A percentile compares a stretch with the other conserved stretches of the same genome.
Conservation (phyloP, 2,113 vertebrate genomes). For the Stegostoma tigrinum region DNA sequence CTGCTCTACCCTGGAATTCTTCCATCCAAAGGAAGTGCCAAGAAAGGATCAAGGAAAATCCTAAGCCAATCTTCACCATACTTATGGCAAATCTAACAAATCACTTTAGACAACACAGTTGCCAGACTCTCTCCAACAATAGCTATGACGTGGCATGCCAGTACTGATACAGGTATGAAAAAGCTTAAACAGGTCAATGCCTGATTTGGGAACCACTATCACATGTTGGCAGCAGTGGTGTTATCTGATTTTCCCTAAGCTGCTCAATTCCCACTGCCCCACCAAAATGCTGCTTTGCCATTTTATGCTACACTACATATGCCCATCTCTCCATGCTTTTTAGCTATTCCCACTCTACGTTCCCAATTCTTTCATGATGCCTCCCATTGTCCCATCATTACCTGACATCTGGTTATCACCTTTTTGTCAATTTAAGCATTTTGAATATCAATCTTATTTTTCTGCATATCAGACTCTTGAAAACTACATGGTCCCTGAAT, state of each 20-base stretch:
- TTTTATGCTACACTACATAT: background rate
- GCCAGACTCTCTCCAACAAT: background rate
- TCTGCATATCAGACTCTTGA: no score
- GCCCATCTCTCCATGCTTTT: background rate
- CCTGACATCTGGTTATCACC: background rate
- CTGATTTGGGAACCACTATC: background rate
- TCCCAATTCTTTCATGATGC: background rate
- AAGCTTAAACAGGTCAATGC: background rate
- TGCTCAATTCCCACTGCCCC: no score
- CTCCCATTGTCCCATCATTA: background rate
- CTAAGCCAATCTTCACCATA: background rate
- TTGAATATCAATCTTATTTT: background rate
- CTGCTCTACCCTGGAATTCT: background rate
- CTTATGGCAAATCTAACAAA: background rate
- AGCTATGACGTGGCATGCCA: background rate
- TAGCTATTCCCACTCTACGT: background rate
- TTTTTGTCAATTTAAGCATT: background rate
- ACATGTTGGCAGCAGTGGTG: no score
- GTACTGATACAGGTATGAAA: background rate
- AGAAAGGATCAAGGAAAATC: background rate
- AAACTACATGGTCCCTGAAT: no score
- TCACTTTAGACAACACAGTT: background rate
- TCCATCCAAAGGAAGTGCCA: background rate
- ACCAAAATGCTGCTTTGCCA: background rate
- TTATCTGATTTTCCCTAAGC: no score